phyloP scores from a whole-genome alignment of 2,797 vertebrate species.

The Poeciliopsis paucimaculata region DNA sequence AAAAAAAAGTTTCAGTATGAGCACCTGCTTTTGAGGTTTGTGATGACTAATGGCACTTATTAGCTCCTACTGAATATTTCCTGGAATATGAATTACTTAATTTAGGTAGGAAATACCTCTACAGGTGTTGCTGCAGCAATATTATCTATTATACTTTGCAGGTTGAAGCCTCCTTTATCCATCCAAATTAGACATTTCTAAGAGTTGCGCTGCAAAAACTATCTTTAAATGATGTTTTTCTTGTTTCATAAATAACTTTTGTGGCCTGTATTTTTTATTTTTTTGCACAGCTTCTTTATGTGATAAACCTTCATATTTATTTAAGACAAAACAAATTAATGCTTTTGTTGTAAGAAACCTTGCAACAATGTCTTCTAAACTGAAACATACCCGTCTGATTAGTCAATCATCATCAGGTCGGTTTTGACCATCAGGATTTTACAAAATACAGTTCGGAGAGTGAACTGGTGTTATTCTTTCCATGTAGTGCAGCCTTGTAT shows the following conservation, averaged over 20 bases:
- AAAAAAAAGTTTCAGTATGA: background rate
- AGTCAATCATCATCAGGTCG: conserved; percentile 10
- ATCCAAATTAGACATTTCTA: background rate
- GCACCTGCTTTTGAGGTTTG: conserved; percentile 15
- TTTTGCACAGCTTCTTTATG: background rate
- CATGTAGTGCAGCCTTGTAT: conserved; percentile 2
- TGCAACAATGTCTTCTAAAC: conserved; percentile 37
- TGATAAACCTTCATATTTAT: background rate
- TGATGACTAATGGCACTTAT: conserved; percentile 61
- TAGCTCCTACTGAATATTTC: conserved; percentile 48
- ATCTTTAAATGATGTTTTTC: background rate
- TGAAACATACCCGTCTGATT: conserved; percentile 18
- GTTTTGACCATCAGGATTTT: conserved; percentile 22
- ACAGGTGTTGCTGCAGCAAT: conserved; percentile 18
- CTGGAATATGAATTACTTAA: conserved; percentile 56
- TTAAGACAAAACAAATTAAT: too few species aligned
- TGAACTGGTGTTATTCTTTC: conserved; percentile 17
- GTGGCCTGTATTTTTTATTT: background rate
- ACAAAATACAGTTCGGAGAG: background rate
- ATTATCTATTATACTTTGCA: conserved; percentile 32
- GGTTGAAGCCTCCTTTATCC: conserved; percentile 8
- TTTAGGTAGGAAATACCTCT: conserved; percentile 27
- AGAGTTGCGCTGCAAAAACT: background rate
- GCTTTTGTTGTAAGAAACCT: background rate
- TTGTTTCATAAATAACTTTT: background rate